phyloP scores from a whole-genome alignment of 2,888 invertebrate species.

The Dicyrtoma fusca region DNA sequence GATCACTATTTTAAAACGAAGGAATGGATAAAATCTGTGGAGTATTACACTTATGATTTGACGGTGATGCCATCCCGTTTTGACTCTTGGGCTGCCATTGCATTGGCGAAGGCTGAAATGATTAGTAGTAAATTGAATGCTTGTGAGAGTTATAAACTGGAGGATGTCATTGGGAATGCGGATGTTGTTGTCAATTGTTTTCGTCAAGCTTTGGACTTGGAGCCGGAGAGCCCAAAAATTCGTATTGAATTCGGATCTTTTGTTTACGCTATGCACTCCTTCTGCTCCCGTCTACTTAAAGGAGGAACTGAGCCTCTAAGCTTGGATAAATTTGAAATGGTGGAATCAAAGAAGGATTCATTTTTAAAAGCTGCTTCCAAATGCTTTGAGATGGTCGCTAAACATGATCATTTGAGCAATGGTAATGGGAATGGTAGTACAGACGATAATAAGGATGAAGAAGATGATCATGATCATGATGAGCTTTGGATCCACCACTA shows the following conservation, averaged over 20 bases:
- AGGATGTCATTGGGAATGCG: slow-evolving; percentile 64
- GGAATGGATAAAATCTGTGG: slow-evolving; percentile 73
- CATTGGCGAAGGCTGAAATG: slow-evolving; percentile 75
- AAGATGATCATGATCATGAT: slow-evolving; percentile 69
- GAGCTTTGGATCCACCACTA: slow-evolving; percentile 92
- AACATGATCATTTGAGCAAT: slow-evolving; percentile 1
- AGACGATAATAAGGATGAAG: slow-evolving; percentile 47
- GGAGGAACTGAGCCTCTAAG: slow-evolving; percentile 60
- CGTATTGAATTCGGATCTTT: slow-evolving; percentile 92
- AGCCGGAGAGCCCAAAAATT: slow-evolving; percentile 73
- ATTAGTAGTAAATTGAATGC: slow-evolving; percentile 81
- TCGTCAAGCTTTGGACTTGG: slow-evolving; percentile 74
- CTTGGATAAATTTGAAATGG: slow-evolving; percentile 64
- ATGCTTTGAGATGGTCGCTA: slow-evolving; percentile 68
- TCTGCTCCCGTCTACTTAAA: slow-evolving; percentile 82
- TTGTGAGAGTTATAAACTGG: slow-evolving; percentile 55
- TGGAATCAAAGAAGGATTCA: slow-evolving; percentile 76
- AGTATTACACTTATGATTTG: slow-evolving; percentile 82
- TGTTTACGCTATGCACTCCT: slow-evolving; percentile 86
- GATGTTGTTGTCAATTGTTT: slow-evolving; percentile 79
- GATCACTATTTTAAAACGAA: slow-evolving; percentile 91
- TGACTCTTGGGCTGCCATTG: slow-evolving; percentile 92
- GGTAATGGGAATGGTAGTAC: background rate
- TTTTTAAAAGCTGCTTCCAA: slow-evolving; percentile 77
- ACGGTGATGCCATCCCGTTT: slow-evolving; percentile 75